Conservation (phyloP, 2,888 invertebrate genomes). For the Spodoptera exigua region DNA sequence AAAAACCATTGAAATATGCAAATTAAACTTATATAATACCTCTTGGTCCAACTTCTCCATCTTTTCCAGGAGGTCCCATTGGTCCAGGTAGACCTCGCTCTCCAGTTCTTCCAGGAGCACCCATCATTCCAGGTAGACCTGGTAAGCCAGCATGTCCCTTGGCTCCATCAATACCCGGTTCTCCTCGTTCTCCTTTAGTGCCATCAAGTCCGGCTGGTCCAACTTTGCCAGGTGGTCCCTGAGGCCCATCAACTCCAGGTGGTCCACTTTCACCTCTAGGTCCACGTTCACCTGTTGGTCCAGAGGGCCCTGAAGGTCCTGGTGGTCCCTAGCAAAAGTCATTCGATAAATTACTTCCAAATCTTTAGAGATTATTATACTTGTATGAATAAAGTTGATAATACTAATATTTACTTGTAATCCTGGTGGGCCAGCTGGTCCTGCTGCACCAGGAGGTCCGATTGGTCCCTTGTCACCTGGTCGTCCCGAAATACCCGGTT, state of each 20-base stretch:
- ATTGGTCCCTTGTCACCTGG: conserved; percentile 94
- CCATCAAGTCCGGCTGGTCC: conserved; percentile 94
- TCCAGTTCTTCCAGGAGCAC: conserved; percentile 91
- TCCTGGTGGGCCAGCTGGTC: conserved; percentile 91
- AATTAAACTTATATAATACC: conserved; percentile 77
- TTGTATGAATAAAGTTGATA: background rate
- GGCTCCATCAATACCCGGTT: conserved; percentile 91
- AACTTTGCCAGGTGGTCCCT: conserved; percentile 93
- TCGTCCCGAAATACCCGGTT: conserved; percentile 92
- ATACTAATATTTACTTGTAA: conserved; percentile 88
- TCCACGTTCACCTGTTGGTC: conserved; percentile 92
- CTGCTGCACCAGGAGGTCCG: conserved; percentile 91
- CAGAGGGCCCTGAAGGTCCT: conserved; percentile 91
- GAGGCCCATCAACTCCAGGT: conserved; percentile 93
- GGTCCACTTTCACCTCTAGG: conserved; percentile 92
- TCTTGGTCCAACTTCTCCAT: conserved; percentile 92
- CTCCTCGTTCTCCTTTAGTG: conserved; percentile 90
- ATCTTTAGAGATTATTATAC: background rate
- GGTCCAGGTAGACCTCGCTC: conserved; percentile 91
- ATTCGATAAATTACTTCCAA: background rate
- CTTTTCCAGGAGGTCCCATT: conserved; percentile 92
- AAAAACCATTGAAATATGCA: background rate
- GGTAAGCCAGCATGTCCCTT: conserved; percentile 96
- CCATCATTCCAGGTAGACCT: conserved; percentile 94
- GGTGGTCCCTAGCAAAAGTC: conserved; percentile 89